Evolutionary conservation across 2,113 vertebrate species (phyloP), one percentile per base, ranked within the genome.

Genomic region (Tetrax tetrax): DNA sequence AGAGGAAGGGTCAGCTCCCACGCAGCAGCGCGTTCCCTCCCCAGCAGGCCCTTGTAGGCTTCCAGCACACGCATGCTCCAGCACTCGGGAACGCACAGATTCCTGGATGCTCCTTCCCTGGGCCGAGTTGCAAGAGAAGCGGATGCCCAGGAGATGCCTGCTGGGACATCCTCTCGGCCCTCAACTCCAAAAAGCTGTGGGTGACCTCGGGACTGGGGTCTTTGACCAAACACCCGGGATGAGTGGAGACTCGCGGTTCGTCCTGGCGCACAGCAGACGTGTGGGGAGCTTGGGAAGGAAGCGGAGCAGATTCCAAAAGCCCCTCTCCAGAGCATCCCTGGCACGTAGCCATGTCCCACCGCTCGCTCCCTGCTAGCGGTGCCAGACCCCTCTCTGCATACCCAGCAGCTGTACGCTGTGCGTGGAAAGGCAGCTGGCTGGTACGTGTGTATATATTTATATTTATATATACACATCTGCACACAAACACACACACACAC

Each of bases 61-160:
- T 56, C 92, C 87, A 35, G 85, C 96, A 95, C 92, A 92, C 93
- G 38, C 83, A 93, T 96, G 96, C 95, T 96, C 61, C 94, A 61
- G 94, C 89, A 75, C 91, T 92, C 35, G 7, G 93, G 90, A 96
- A 79, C 27, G 6, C 57, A 84, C 65, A 83, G 83, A 88, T 87
- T 92, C 53, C 94, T 48, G 83, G 83, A 38, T 48, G 77, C 88
- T 81, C 60, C 95, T 92, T 95, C 79, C 90, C 76, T 74, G 69
- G 71, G 81, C 47, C 2, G 15, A 87, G 75, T 25, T 83, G 60
- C 72, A 56, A 45, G 78, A 91, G 87, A 71, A 70, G 33, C 5
- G 3, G 72, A 45, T 60, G 80, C 64, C 91, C 3, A 17, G 77
- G 77, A 95, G 69, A 33, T 72, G 74, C 89, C 92, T 86, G 83